A percentile compares a stretch with the other conserved stretches of the same genome.
phyloP scores from a whole-genome alignment of 2,888 invertebrate species.

The Herminia tarsipennalis region DNA sequence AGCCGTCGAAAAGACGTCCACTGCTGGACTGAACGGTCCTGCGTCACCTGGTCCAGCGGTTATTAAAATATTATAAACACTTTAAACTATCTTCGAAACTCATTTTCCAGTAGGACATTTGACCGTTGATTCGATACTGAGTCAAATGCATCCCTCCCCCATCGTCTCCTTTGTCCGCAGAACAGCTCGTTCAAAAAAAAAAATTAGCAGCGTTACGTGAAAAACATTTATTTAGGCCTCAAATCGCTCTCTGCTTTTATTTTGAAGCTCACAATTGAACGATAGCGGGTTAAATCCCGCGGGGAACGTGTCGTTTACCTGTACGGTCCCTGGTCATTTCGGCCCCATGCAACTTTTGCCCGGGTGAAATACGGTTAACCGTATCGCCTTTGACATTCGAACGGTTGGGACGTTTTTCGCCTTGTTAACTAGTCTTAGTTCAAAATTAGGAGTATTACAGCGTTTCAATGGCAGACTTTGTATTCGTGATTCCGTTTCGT shows the following conservation, averaged over 20 bases:
- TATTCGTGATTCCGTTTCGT: neutral
- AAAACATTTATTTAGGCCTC: too few species aligned
- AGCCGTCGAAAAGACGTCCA: too few species aligned
- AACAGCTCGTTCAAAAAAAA: too few species aligned
- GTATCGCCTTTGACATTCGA: slow-evolving; percentile 42
- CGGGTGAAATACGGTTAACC: slow-evolving; percentile 42
- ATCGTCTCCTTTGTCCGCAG: too few species aligned
- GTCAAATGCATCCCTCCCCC: too few species aligned
- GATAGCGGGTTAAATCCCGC: slow-evolving; percentile 33
- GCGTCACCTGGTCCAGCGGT: too few species aligned
- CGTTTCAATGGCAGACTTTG: slow-evolving; percentile 20
- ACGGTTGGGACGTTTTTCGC: slow-evolving; percentile 34
- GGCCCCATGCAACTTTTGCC: slow-evolving; percentile 41
- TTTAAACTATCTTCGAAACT: too few species aligned
- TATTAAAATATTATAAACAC: too few species aligned
- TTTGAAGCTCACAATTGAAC: slow-evolving; percentile 21
- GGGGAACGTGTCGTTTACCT: slow-evolving; percentile 42
- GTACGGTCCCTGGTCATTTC: slow-evolving; percentile 43
- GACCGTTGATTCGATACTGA: too few species aligned
- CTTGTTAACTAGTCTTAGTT: slow-evolving; percentile 21
- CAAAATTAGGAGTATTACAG: slow-evolving; percentile 33
- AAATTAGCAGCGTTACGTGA: too few species aligned
- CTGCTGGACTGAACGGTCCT: too few species aligned
- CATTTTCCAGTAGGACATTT: too few species aligned
- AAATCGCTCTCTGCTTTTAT: slow-evolving; percentile 5